Evolutionary conservation across 2,113 vertebrate genomes (phyloP).

Genomic region (Triplophysa dalaica): DNA sequence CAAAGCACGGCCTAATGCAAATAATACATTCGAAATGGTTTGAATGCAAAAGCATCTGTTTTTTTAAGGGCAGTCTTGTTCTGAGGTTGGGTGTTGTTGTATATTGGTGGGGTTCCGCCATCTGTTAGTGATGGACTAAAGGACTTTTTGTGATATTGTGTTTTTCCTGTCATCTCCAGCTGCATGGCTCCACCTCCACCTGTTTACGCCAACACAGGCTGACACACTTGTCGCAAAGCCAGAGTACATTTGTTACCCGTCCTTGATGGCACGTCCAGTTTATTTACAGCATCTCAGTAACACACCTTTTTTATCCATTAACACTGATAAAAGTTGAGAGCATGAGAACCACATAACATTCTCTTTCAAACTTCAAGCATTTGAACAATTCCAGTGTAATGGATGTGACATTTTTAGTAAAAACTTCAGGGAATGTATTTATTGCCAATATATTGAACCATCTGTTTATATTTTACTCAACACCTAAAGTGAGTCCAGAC

Average conservation of each 20-base stretch:
- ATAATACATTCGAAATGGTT: no score
- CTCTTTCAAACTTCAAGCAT: neutral
- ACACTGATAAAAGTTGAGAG: neutral
- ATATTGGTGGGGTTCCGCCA: conserved; percentile 24
- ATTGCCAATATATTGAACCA: no score
- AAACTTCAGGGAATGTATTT: no score
- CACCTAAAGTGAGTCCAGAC: no score
- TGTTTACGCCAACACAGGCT: conserved; percentile 43
- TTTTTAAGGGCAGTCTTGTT: neutral
- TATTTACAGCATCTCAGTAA: conserved; percentile 3
- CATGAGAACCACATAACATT: neutral
- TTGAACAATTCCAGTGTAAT: no score
- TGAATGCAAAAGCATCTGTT: neutral
- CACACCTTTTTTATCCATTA: neutral
- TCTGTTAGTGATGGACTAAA: conserved; percentile 49
- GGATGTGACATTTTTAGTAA: no score
- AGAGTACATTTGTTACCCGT: neutral
- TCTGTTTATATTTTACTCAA: no score
- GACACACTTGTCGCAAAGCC: conserved; percentile 44
- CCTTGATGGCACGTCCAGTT: neutral
- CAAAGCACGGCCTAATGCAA: neutral
- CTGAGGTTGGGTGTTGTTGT: conserved; percentile 15
- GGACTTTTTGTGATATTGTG: conserved; percentile 30
- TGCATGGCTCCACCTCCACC: conserved; percentile 33
- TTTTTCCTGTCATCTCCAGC: conserved; percentile 45